These are phyloP conservation scores for Amphibalanus amphitrite DNA, from an alignment of 1,140 invertebrate genomes.

Conservation along the genomic window DNA sequence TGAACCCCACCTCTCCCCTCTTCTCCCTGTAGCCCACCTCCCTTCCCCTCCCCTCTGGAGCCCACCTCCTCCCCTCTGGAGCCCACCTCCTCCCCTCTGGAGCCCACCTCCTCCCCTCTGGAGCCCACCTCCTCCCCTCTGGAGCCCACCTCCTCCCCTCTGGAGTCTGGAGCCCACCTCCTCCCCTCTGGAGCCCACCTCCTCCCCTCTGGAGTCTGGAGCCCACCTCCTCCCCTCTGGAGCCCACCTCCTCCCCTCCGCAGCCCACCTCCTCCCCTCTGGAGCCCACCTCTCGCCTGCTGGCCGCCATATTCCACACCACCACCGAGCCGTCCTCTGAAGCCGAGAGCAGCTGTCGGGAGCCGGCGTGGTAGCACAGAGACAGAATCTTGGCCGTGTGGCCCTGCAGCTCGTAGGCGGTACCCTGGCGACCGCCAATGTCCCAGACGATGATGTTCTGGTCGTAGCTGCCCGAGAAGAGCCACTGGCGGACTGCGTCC, in stretches of 20 bases:
- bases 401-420: constrained; percentile 91
- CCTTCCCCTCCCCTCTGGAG: too few species aligned
- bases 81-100: too few species aligned
- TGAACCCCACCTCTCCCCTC: too few species aligned
- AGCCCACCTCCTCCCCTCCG: too few species aligned
- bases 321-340: constrained; percentile 86
- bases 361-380: constrained; percentile 53
- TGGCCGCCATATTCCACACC: constrained; percentile 84
- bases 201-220: too few species aligned
- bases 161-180: too few species aligned
- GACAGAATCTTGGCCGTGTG: constrained; percentile 44
- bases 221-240: too few species aligned
- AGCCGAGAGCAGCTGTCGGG: constrained; percentile 72
- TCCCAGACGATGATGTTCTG: constrained; percentile 94
- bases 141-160: too few species aligned
- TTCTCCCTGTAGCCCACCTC: too few species aligned
- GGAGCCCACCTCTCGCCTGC: constrained; percentile 70
- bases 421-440: constrained; percentile 89
- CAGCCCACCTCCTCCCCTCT: constrained; percentile 90
- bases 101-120: constrained; percentile 64
- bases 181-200: too few species aligned
- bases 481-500: constrained; percentile 64
- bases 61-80: background rate
- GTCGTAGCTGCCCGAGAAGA: constrained; percentile 93
- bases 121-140: constrained; percentile 87